phyloP scores from a whole-genome alignment of 2,797 vertebrate genomes.

The Tamandua tetradactyla region DNA sequence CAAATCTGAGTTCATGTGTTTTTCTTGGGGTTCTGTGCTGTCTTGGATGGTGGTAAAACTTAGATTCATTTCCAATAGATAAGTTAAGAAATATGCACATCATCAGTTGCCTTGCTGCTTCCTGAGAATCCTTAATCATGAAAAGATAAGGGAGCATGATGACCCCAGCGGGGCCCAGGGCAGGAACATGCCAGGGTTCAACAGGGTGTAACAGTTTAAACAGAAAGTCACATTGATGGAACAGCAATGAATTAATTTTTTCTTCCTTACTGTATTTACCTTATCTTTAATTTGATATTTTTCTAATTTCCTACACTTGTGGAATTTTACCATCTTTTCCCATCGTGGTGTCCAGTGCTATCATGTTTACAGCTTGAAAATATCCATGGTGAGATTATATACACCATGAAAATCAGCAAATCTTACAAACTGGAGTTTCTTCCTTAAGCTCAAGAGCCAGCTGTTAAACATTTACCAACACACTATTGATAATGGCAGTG shows the following conservation, averaged over 20 bases:
- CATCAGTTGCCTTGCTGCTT: background rate
- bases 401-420: background rate
- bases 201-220: background rate
- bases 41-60: background rate
- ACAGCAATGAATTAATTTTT: background rate
- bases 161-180: background rate
- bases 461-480: background rate
- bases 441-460: background rate
- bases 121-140: background rate
- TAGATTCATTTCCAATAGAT: background rate
- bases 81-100: background rate
- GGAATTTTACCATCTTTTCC: background rate
- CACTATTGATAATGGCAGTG: background rate
- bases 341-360: background rate
- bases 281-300: conserved; percentile 26
- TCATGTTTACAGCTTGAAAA: background rate
- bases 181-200: background rate
- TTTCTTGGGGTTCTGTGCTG: background rate
- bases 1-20: background rate
- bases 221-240: background rate
- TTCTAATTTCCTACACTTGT: background rate
- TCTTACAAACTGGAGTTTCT: background rate
- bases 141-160: background rate
- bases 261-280: background rate
- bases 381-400: background rate